A percentile compares a stretch with the other conserved stretches of the same genome.
Evolutionary conservation across 2,888 invertebrate species (phyloP).

Genomic region (Hydraecia micacea): DNA sequence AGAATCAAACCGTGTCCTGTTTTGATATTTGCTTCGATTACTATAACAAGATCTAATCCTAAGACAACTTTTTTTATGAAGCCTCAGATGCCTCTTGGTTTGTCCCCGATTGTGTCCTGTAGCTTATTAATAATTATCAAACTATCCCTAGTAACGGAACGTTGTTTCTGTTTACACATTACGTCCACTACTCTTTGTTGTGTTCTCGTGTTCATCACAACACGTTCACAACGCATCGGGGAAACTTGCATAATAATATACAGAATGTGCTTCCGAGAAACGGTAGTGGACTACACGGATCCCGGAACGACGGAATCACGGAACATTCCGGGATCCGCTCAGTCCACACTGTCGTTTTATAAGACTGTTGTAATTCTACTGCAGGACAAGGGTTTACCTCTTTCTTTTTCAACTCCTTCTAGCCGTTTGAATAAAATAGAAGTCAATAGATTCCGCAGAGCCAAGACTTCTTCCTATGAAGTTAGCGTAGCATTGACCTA

Average conservation of each 20-base stretch:
- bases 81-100: not conserved
- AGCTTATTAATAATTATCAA: not conserved
- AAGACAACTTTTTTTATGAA: not conserved
- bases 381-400: not conserved
- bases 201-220: constrained; percentile 6
- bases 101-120: not conserved
- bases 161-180: constrained; percentile 18
- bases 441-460: not conserved
- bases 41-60: not conserved
- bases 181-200: not conserved
- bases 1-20: not conserved
- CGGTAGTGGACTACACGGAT: not conserved
- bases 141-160: not conserved
- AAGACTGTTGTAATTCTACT: not conserved
- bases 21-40: not conserved
- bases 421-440: not conserved
- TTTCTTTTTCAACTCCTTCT: not conserved
- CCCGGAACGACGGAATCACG: not conserved
- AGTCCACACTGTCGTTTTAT: not conserved
- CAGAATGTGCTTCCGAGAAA: not conserved
- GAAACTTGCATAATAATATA: constrained; percentile 2
- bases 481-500: not conserved
- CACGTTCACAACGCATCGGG: not conserved
- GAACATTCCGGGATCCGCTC: not conserved
- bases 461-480: not conserved